Evolutionary conservation across 2,888 invertebrate genomes (phyloP).

Genomic region (Drosophila recens): DNA sequence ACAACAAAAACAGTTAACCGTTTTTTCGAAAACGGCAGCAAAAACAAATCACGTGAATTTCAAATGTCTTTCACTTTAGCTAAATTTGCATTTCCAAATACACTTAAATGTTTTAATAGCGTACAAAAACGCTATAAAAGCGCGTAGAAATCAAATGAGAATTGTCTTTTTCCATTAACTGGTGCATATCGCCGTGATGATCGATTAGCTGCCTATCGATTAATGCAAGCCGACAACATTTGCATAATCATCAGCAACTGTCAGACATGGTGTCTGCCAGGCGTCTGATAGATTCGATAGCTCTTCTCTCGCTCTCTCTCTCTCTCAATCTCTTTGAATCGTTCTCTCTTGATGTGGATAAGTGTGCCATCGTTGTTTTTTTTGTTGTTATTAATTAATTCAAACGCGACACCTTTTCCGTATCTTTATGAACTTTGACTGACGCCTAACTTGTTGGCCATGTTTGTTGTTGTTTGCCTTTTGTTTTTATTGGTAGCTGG

Average conservation of each 20-base stretch:
- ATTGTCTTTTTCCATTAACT: slow-evolving; percentile 25
- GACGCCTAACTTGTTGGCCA: slow-evolving; percentile 44
- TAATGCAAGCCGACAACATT: slow-evolving; percentile 52
- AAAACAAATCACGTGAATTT: slow-evolving; percentile 33
- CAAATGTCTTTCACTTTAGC: slow-evolving; percentile 52
- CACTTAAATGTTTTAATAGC: slow-evolving; percentile 16
- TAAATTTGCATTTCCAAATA: slow-evolving; percentile 39
- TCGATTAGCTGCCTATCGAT: slow-evolving; percentile 60
- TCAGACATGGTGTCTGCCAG: slow-evolving; percentile 51
- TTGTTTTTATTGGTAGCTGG: slow-evolving; percentile 38
- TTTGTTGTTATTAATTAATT: slow-evolving; percentile 66
- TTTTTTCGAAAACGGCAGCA: slow-evolving; percentile 45
- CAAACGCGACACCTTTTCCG: slow-evolving; percentile 70
- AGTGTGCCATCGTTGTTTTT: slow-evolving; percentile 49
- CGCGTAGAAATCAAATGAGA: slow-evolving; percentile 32
- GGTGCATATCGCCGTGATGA: slow-evolving; percentile 45
- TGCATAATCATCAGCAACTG: slow-evolving; percentile 52
- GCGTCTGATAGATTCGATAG: slow-evolving; percentile 28
- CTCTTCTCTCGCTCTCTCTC: slow-evolving; percentile 6
- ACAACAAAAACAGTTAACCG: slow-evolving; percentile 51
- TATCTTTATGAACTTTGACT: slow-evolving; percentile 55
- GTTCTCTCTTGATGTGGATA: slow-evolving; percentile 25
- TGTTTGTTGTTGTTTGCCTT: slow-evolving; percentile 32
- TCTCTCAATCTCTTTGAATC: neutral
- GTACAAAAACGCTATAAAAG: slow-evolving; percentile 2